Percentiles rank a stretch among this genome's conserved stretches.
Conservation (phyloP, 2,113 vertebrate species). For the Oreochromis aureus region DNA sequence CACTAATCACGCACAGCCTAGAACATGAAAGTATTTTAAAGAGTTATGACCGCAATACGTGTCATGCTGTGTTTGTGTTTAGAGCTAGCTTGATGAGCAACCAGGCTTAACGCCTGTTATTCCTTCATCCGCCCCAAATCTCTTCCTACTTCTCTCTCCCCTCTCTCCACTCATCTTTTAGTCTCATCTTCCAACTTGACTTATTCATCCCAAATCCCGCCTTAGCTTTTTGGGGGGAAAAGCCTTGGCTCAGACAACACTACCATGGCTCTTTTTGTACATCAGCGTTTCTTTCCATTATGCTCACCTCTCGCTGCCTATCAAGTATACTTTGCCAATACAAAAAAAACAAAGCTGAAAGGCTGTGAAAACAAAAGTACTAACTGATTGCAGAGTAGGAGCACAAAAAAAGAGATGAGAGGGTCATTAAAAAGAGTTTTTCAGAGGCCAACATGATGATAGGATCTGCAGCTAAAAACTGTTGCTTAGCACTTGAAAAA, state of each 20-base stretch:
- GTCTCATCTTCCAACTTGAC: conserved; percentile 40
- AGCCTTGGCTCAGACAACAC: not conserved
- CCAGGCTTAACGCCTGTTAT: conserved; percentile 39
- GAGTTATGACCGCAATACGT: not conserved
- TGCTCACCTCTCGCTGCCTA: not conserved
- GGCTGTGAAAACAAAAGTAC: not conserved
- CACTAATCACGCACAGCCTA: not conserved
- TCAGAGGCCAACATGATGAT: not conserved
- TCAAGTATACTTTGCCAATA: not conserved
- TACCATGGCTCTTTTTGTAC: not conserved
- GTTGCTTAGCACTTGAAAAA: not conserved
- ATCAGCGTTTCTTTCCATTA: not conserved
- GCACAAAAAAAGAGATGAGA: not conserved
- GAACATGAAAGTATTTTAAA: not conserved
- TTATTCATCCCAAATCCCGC: conserved; percentile 45
- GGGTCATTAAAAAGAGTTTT: not conserved
- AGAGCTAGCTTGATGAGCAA: conserved; percentile 18
- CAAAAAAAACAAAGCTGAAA: not conserved
- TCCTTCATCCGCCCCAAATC: conserved; percentile 53
- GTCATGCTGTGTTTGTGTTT: conserved; percentile 1
- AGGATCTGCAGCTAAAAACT: not conserved
- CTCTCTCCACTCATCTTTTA: conserved; percentile 27
- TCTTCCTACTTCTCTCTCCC: not conserved
- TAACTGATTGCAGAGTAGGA: not conserved
- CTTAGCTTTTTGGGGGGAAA: conserved; percentile 13